Base-by-base conservation (phyloP, 2,888 invertebrate species). In the Polietes domitor region DNA sequence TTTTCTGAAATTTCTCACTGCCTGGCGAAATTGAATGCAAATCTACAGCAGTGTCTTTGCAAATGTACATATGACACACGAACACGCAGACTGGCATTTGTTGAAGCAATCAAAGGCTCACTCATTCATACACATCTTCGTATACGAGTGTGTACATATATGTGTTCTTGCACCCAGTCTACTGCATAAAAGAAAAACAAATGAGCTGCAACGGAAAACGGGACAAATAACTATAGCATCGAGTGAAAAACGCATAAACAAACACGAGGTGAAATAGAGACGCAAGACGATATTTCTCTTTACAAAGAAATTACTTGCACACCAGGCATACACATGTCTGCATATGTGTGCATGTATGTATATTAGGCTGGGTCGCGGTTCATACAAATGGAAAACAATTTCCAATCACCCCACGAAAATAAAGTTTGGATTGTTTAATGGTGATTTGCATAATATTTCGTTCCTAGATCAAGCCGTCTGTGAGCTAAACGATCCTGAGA, bases 1-100 rank as follows among this genome's bases (percentile, higher is more conserved):
- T 79, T 77, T 58, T 77, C 19, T 55, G 24, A 21, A n/a, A n/a
- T 58, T 71, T 77, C 72, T 74, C 73, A 41, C 68, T 73, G 77
- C 32, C 71, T 78, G 72, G 65, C 68, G 78, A 74, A 82, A 82
- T 75, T 83, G 77, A 83, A 83, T 83, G 77, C 71, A 85, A 83
- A 78, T 83, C 75, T 77, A 80, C 74, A 84, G 83, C 85, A 87
- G 80, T 82, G 86, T 81, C 87, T 88, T 81, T 73, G 68, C 41
- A 24, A 76, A 79, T 37, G 77, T 81, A 77, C 41, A 78, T 72
- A 12, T 55, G 9, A 17, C 75, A 71, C 71, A 19, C 28, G 47
- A 32, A 76, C 15, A 53, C 28, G 47, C 12, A 68, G 43, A 70
- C 71, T 61, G 7, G 24, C n/a, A 50, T 68, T 61, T 50, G 21